Conservation (phyloP, 2,113 vertebrate genomes). For the Pelodiscus sinensis region DNA sequence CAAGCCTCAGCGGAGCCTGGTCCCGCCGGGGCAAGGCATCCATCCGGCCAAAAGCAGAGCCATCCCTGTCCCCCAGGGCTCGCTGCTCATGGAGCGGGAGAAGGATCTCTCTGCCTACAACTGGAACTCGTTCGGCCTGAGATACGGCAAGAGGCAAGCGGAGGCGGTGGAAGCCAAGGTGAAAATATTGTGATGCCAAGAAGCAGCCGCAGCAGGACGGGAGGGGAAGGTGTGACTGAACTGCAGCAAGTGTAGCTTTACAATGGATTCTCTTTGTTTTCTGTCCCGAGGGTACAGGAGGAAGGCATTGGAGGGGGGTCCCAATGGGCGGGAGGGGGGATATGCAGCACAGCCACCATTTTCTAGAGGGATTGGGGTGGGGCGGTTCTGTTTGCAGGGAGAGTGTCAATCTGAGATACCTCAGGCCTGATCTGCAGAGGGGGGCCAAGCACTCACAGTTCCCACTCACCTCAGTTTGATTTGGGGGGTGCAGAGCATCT, state of each 20-base stretch:
- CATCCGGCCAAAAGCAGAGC: neutral
- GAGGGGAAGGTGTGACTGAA: neutral
- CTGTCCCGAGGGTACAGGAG: neutral
- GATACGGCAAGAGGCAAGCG: conserved; percentile 74
- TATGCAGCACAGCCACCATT: neutral
- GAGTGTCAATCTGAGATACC: neutral
- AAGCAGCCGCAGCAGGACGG: neutral
- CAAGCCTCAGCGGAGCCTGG: neutral
- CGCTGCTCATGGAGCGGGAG: conserved; percentile 59
- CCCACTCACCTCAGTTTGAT: neutral
- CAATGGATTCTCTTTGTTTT: neutral
- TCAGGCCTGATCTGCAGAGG: neutral
- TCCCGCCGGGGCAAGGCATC: conserved; percentile 5
- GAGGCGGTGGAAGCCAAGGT: neutral
- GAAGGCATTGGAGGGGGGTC: too few species aligned
- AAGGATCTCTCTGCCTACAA: conserved; percentile 77
- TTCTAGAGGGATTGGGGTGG: neutral
- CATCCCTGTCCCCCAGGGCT: conserved; percentile 21
- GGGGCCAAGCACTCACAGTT: neutral
- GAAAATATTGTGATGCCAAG: neutral
- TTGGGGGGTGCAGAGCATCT: neutral
- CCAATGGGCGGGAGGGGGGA: neutral
- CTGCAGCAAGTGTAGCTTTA: neutral
- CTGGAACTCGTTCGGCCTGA: conserved; percentile 83
- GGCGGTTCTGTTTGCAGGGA: neutral